Base-by-base conservation (phyloP, 2,888 invertebrate genomes). In the Hypselothyrea guttata region DNA sequence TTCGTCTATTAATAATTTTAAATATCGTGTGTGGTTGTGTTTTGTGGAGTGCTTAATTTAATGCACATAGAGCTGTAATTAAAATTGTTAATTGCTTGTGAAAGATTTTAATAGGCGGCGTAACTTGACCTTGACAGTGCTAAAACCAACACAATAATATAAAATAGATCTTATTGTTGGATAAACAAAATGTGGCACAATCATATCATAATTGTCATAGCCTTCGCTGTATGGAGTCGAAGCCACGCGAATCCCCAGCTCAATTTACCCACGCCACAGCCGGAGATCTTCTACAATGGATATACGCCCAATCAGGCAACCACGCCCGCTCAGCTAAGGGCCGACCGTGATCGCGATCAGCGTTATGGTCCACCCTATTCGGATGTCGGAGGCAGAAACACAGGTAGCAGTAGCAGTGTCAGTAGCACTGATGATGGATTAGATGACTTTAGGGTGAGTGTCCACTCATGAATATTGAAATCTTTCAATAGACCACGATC, bases 241-340 rank as follows among this genome's bases (percentile, higher is more conserved):
- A 48, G 7, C 22, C 13, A 13, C 38, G 77, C 77, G 13, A 72
- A 53, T 55, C 87, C 90, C 2, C 93, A 93, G 73, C 84, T 93
- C 41, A 92, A 93, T 75, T 78, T 93, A 40, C 93, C 93, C 1
- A 93, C 75, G 7, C 76, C 84, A 9, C 81, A 83, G 15, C 88
- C 88, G 1, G 86, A 89, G 59, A 72, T 88, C 7, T 84, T 60
- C 34, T 87, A 88, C 55, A 90, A 89, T 58, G 88, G 88, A 12
- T 88, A 88, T 35, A 84, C 89, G 27, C 79, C 79, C 7, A 84
- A 74, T 22, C 72, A 60, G 65, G 76, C 83, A n/a, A 63, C 83
- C 9, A 81, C 74, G 4, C 86, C 83, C n/a, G 61, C 81, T 12
- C 85, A 85, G 41, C 59, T 70, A 7, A 44, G 67, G 9, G 84